Percentiles rank a stretch among this genome's conserved stretches.
These are phyloP conservation scores for Columba livia DNA, from an alignment of 2,113 vertebrate species.

Conservation along the genomic window DNA sequence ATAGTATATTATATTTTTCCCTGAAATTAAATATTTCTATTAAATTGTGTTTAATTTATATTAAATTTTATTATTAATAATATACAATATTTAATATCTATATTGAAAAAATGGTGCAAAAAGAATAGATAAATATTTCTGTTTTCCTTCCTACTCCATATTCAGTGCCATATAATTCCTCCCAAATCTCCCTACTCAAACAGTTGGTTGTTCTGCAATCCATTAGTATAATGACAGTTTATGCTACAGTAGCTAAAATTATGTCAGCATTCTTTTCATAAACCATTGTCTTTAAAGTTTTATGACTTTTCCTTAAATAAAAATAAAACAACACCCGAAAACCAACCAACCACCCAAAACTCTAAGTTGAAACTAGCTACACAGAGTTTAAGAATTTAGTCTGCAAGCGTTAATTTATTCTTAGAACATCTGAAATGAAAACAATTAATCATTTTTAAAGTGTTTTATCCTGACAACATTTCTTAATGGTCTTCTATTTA, in stretches of 20 bases:
- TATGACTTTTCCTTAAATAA: neutral
- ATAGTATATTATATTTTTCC: neutral
- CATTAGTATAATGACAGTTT: neutral
- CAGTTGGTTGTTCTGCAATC: neutral
- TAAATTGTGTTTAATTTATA: too few relatives aligned
- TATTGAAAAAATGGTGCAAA: neutral
- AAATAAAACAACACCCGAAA: fast-evolving
- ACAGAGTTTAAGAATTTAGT: neutral
- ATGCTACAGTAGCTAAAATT: neutral
- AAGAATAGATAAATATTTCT: neutral
- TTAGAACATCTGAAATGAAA: neutral
- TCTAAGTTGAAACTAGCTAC: neutral
- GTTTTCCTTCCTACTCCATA: neutral
- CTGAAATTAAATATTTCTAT: neutral
- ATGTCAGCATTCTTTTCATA: neutral
- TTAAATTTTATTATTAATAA: too few relatives aligned
- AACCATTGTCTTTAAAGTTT: neutral
- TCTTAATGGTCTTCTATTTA: neutral
- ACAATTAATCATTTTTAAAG: neutral
- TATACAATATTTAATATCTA: neutral
- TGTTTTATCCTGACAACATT: neutral
- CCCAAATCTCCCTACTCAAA: neutral
- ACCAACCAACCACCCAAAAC: neutral
- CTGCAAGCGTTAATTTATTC: neutral
- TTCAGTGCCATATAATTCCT: neutral